A percentile compares a stretch with the other conserved stretches of the same genome.
These are phyloP conservation scores for Chymomyza fuscimana DNA, from an alignment of 2,888 invertebrate genomes.

Conservation along the genomic window DNA sequence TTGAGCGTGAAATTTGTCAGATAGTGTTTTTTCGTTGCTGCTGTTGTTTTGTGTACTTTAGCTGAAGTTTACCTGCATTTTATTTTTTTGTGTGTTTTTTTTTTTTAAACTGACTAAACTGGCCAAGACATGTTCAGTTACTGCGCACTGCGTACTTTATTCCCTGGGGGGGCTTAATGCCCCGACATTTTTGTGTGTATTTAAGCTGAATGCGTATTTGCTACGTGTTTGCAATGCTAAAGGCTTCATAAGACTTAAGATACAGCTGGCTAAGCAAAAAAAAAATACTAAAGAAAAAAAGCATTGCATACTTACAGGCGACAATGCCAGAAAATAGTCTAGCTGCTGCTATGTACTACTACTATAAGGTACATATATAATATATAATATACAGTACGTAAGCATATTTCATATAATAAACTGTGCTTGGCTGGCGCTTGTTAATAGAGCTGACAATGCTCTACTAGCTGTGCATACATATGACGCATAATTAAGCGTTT, in stretches of 20 bases:
- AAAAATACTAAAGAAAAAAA: conserved; percentile 13
- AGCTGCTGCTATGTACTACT: background rate
- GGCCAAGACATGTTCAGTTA: background rate
- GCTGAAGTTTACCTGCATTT: background rate
- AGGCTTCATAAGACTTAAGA: conserved; percentile 31
- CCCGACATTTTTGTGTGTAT: conserved; percentile 64
- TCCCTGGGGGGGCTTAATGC: conserved; percentile 53
- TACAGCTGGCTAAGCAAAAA: conserved; percentile 12
- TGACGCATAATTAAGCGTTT: conserved; percentile 34
- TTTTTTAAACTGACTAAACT: conserved; percentile 10
- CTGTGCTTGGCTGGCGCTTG: conserved; percentile 53
- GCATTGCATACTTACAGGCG: conserved; percentile 56
- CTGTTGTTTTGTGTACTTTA: background rate
- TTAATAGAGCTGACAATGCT: conserved; percentile 31
- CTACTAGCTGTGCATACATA: conserved; percentile 35
- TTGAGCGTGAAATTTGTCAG: conserved; percentile 54
- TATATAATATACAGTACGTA: conserved; percentile 21
- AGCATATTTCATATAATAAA: conserved; percentile 64
- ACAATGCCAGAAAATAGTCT: conserved; percentile 35
- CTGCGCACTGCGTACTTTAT: background rate
- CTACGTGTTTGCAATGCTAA: conserved; percentile 64
- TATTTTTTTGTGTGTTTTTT: background rate
- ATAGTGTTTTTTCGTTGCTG: background rate
- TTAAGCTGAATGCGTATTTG: conserved; percentile 61
- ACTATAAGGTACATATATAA: no score